phyloP scores from a whole-genome alignment of 2,797 vertebrate species.

The Anisognathus igniventris region DNA sequence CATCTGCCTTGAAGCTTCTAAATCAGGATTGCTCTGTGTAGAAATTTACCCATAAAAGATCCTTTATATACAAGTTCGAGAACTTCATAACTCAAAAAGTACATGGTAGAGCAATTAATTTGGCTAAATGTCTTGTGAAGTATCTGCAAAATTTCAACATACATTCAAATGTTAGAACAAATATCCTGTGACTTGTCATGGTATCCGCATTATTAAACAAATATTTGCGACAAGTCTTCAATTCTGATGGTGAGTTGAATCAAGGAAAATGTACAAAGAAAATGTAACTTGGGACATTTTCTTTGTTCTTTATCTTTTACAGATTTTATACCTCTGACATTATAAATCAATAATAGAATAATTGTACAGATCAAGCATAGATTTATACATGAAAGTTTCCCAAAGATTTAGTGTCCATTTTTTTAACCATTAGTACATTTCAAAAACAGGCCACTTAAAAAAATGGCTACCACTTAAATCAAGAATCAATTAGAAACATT shows the following conservation, averaged over 20 bases:
- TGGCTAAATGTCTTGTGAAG: background rate
- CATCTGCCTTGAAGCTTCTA: background rate
- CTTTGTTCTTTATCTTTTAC: background rate
- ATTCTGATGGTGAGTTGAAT: background rate
- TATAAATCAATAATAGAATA: slow-evolving; percentile 49
- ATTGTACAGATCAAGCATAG: slow-evolving; percentile 14
- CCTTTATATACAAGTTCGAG: background rate
- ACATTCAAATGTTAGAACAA: background rate
- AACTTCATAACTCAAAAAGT: background rate
- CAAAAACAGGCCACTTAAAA: slow-evolving; percentile 9
- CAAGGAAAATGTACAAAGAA: background rate
- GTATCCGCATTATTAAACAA: background rate
- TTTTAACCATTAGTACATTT: slow-evolving; percentile 55
- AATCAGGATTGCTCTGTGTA: background rate
- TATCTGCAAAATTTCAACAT: background rate
- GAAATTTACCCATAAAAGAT: background rate
- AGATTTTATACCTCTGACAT: background rate
- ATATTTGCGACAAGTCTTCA: background rate
- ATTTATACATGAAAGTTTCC: slow-evolving; percentile 36
- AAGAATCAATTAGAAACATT: slow-evolving; percentile 73
- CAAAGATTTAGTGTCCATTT: slow-evolving; percentile 55
- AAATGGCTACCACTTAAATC: slow-evolving; percentile 60
- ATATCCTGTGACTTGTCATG: background rate
- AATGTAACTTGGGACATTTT: background rate
- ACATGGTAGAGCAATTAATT: background rate